Base-by-base conservation (phyloP, 1,140 invertebrate species). In the Caerostris extrusa region DNA sequence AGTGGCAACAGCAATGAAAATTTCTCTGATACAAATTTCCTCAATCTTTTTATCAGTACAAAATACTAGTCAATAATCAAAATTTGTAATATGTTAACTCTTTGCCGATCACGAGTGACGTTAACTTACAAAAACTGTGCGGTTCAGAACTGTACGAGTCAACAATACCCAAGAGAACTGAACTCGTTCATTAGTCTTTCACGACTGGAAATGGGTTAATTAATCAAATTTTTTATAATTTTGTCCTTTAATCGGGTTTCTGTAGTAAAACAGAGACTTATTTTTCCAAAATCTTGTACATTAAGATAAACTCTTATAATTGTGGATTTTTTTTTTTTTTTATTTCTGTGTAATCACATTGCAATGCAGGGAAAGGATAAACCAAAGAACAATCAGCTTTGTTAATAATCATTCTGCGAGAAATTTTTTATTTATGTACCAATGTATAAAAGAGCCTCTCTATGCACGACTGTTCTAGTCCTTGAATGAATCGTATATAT, bases 381-480 rank as follows among this genome's bases (percentile, higher is more conserved):
- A 88, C 86, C 86, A 88, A 88, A 88, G 86, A 88, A 88, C 56
- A 64, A 58, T 58, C 83, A 85, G 34, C 57, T 50, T 50, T 58
- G 19, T 60, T 85, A 85, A 58, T 85, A 7, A 58, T 58, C 55
- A 57, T 85, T 53, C 34, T 53, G n/a, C 17, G 34, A 19, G 8
- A 57, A 88, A 88, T 67, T 34, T 88, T 88, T 88, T 88, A 64
- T 64, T 64, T 64, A 64, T 64, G 64, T 88, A 88, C 12, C 53
- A 85, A 34, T 61, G n/a, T 88, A 88, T 64, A 64, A 88, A 88
- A 53, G 14, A 88, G 57, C 64, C 55, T 50, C 71, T 53, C 58
- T 88, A 88, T 88, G 86, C 61, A 88, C 58, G 56, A 56, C 19
- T 53, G 53, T n/a, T 81, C 86, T 88, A 88, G 86, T 88, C 86